Evolutionary conservation across 2,888 invertebrate genomes (phyloP), one percentile per base, ranked within the genome.

Genomic region (Leucozona laternaria): DNA sequence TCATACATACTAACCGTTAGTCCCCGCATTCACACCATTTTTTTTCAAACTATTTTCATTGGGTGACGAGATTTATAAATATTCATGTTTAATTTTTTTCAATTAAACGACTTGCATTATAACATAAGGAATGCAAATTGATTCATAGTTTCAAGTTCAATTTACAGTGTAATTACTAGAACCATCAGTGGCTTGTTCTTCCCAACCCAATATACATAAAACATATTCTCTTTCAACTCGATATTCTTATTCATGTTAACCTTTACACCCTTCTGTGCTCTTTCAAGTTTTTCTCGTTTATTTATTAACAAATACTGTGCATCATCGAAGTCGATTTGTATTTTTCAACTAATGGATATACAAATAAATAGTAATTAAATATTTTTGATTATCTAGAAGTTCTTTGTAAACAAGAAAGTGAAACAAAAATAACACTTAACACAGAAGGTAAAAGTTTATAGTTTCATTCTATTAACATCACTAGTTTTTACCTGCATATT

Each of bases 291-390:
- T n/a, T n/a, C 55, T 48, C 45, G 20, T 57, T 50, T 60, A 37
- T 62, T 68, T 43, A 20, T 55, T 10, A 31, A 31, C n/a, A 55
- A 55, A 31, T 31, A 31, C 3, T n/a, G 3, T 11, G n/a, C 31
- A 55, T 28, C 55, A 55, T 28, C 17, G 4, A 4, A 2, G 15
- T 40, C 4, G 0, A 40, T 31, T 64, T 64, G 11, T 17, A 25
- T 64, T 31, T 64, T 17, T 45, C 64, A 45, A 31, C 45, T 64
- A 64, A 64, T 31, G 45, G 25, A 45, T 45, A 17, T 3, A 34
- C 13, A 58, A 58, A 58, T 58, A 37, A 57, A 5, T 10, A 37
- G 13, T 28, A 50, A 55, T 75, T 70, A 45, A 75, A 75, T 60
- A 60, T 13, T 60, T 31, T 40, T 53, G 22, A 17, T 25, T 20